A percentile compares a stretch with the other conserved stretches of the same genome.
Conservation (phyloP, 2,797 vertebrate genomes). For the Eremophila alpestris region DNA sequence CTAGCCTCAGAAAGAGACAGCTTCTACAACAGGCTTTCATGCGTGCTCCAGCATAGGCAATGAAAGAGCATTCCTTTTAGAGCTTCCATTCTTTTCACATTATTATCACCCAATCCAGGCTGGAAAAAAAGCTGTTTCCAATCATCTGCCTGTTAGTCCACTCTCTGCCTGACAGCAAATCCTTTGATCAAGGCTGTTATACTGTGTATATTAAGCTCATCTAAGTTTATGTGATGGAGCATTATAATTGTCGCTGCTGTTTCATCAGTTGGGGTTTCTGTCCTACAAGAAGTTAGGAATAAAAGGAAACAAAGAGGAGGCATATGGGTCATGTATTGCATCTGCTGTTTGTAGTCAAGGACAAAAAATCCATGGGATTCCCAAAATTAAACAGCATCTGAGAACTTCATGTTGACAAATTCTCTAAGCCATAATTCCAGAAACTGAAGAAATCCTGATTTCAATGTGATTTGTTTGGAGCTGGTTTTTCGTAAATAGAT, state of each 20-base stretch:
- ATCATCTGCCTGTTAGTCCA: not conserved
- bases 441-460: slow-evolving; percentile 10
- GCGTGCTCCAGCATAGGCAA: not conserved
- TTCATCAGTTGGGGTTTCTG: not conserved
- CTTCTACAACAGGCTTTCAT: not conserved
- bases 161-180: slow-evolving; percentile 11
- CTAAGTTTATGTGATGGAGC: not conserved
- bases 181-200: slow-evolving; percentile 5
- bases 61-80: not conserved
- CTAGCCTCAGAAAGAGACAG: not conserved
- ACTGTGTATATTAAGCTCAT: not conserved
- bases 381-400: not conserved
- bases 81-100: not conserved
- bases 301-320: not conserved
- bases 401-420: not conserved
- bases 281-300: not conserved
- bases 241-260: not conserved
- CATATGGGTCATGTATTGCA: not conserved
- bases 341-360: not conserved
- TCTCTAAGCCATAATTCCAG: not conserved
- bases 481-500: not conserved
- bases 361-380: not conserved
- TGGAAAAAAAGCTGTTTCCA: slow-evolving; percentile 38
- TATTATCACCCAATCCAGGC: not conserved
- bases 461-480: not conserved